Evolutionary conservation across 2,888 invertebrate species (phyloP).

Genomic region (Acanthopleura granulata): DNA sequence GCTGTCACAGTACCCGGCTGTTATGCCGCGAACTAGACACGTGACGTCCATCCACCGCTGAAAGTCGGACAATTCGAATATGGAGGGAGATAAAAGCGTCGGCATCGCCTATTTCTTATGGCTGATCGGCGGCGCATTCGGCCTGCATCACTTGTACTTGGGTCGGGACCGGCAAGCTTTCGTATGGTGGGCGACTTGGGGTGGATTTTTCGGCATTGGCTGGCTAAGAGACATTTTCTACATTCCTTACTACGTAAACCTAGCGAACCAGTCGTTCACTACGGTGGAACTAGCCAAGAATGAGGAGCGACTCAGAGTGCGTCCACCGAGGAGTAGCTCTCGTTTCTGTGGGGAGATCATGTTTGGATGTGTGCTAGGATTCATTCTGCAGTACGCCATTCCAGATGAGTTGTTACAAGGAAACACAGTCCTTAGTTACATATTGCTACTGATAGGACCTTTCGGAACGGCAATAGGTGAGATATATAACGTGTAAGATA

Average conservation of each 20-base stretch:
- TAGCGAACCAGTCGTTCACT: constrained; percentile 70
- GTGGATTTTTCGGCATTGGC: constrained; percentile 83
- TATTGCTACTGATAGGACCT: constrained; percentile 31
- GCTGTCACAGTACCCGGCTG: no score
- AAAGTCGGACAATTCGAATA: neutral
- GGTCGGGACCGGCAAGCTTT: constrained; percentile 91
- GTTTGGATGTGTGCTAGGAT: constrained; percentile 52
- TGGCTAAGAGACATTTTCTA: constrained; percentile 88
- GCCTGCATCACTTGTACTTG: constrained; percentile 92
- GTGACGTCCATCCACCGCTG: no score
- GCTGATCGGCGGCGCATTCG: constrained; percentile 89
- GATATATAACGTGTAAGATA: constrained; percentile 15
- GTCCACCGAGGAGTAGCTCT: constrained; percentile 32
- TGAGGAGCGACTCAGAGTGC: constrained; percentile 72
- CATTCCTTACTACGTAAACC: constrained; percentile 87
- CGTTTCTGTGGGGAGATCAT: constrained; percentile 55
- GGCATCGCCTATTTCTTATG: constrained; percentile 85
- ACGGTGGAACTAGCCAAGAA: constrained; percentile 73
- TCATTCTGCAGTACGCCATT: constrained; percentile 39
- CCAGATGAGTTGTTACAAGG: constrained; percentile 35
- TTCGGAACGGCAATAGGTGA: constrained; percentile 49
- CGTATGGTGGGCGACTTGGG: constrained; percentile 88
- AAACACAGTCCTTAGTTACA: neutral
- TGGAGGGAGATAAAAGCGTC: constrained; percentile 58
- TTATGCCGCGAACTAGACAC: no score